These are phyloP conservation scores for Okapia johnstoni DNA, from an alignment of 2,113 vertebrate genomes.

Conservation along the genomic window DNA sequence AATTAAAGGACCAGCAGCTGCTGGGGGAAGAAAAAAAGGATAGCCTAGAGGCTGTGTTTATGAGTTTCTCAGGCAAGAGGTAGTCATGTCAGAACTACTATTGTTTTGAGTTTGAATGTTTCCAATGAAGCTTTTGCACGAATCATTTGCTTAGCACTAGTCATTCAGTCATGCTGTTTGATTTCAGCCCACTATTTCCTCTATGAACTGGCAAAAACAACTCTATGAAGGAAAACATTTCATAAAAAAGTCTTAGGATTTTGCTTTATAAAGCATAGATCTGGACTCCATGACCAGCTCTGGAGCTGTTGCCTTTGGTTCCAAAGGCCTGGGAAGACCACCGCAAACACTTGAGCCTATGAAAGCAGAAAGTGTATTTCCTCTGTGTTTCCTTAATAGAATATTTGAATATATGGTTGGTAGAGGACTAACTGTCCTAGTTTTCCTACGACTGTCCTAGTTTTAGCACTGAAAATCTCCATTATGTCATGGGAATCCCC, in stretches of 20 bases:
- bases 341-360: not conserved
- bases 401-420: not conserved
- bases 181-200: conserved; percentile 34
- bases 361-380: not conserved
- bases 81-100: not conserved
- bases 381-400: not conserved
- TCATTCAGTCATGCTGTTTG: conserved; percentile 18
- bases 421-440: not conserved
- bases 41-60: conserved; percentile 23
- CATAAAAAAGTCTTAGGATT: not conserved
- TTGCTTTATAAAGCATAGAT: not conserved
- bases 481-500: not conserved
- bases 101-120: conserved; percentile 27
- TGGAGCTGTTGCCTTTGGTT: not conserved
- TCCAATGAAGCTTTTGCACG: conserved; percentile 39
- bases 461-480: not conserved
- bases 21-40: not conserved
- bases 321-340: not conserved
- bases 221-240: not conserved
- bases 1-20: conserved; percentile 37
- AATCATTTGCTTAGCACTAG: not conserved
- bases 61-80: conserved; percentile 31
- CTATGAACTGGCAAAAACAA: conserved; percentile 53
- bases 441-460: not conserved
- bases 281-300: not conserved